phyloP scores from a whole-genome alignment of 2,113 vertebrate genomes.

The Phalacrocorax aristotelis region DNA sequence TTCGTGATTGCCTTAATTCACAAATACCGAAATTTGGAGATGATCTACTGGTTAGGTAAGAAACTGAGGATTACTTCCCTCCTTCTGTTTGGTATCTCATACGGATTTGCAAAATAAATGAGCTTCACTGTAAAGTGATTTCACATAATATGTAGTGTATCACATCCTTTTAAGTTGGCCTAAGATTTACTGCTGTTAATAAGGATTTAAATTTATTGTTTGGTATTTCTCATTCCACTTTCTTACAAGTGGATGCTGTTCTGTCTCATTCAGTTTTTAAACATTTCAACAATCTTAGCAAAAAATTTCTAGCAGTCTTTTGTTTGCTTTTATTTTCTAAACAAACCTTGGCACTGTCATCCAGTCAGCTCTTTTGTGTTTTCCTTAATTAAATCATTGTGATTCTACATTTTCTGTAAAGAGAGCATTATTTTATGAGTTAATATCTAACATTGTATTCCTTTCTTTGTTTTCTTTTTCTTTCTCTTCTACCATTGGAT shows the following conservation, averaged over 20 bases:
- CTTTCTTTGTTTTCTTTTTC: constrained; percentile 88
- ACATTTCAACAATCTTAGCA: constrained; percentile 30
- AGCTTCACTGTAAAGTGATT: constrained; percentile 29
- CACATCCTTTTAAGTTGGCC: constrained; percentile 69
- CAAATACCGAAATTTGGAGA: constrained; percentile 82
- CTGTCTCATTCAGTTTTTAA: constrained; percentile 62
- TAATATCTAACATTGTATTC: constrained; percentile 87
- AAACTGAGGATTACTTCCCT: not conserved
- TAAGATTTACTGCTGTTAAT: constrained; percentile 53
- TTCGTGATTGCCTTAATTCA: constrained; percentile 77
- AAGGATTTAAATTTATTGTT: constrained; percentile 50
- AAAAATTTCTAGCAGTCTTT: constrained; percentile 62
- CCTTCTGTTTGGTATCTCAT: not conserved
- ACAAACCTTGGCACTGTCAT: constrained; percentile 65
- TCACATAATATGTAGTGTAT: constrained; percentile 39
- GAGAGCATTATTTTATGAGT: constrained; percentile 82
- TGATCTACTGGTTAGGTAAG: constrained; percentile 86
- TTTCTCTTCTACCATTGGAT: constrained; percentile 85
- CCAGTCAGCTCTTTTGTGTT: constrained; percentile 65
- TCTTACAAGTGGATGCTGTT: constrained; percentile 60
- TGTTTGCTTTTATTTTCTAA: constrained; percentile 71
- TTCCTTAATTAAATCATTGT: constrained; percentile 73
- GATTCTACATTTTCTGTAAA: constrained; percentile 76
- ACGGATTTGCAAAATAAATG: constrained; percentile 7
- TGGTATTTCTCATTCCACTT: constrained; percentile 64